Base-by-base conservation (phyloP, 1,140 invertebrate species). In the Bombus affinis region DNA sequence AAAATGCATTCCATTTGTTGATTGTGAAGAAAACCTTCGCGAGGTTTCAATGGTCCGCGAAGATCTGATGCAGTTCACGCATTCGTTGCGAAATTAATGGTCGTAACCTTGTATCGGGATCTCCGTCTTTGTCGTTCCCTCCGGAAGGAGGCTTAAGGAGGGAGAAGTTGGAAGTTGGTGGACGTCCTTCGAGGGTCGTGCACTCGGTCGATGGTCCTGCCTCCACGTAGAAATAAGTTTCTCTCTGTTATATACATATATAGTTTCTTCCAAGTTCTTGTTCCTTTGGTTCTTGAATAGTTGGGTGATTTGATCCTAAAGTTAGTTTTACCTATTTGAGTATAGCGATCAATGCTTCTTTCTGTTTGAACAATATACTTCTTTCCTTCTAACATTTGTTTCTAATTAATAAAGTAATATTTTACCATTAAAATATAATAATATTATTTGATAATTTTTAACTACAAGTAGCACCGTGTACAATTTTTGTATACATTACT, bases 151-250 rank as follows among this genome's bases (percentile, higher is more conserved):
- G 28, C 3, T 25, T 25, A 42, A 62, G 59, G 65, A 66, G 74
- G 53, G 42, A 84, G 77, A 81, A 81, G 73, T 71, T 81, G 76
- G 53, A 75, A 74, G 76, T 66, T 89, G 77, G 66, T 53, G 81
- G 86, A 87, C 87, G 88, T 83, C 92, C 92, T 92, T 92, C 86
- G 44, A 87, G 89, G 89, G 90, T 86, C 90, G 86, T 77, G 89
- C 75, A 87, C 88, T 81, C 82, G 86, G 70, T 88, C 85, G 62
- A 47, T 62, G 72, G 32, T 86, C 81, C 77, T 68, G 65, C 59
- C 28, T 53, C 59, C 5, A 53, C n/a, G 71, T 65, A 28, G 37
- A 81, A 88, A 84, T 72, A 53, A 62, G 71, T 74, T 77, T n/a
- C 47, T 59, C 8, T 74, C 25, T 32, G 5, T 44, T 37, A 5